These are phyloP conservation scores for Glossophaga mutica DNA, from an alignment of 2,797 vertebrate species.

Conservation along the genomic window DNA sequence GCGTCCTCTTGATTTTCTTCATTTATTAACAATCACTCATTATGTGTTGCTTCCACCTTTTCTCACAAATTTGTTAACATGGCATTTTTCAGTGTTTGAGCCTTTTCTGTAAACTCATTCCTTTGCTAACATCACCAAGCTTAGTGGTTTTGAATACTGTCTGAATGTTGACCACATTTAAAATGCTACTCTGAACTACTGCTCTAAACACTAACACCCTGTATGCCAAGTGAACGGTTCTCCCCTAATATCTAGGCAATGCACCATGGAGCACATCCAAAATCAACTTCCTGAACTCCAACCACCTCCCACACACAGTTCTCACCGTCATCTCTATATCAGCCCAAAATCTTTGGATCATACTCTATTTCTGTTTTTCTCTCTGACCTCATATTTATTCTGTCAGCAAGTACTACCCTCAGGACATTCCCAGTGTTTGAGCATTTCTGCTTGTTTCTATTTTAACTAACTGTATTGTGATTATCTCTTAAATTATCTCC, in stretches of 20 bases:
- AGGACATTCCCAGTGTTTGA: background rate
- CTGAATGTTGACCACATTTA: background rate
- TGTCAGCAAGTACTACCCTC: background rate
- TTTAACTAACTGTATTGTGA: background rate
- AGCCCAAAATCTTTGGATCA: background rate
- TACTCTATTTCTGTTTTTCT: background rate
- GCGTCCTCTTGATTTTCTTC: background rate
- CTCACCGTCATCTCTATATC: background rate
- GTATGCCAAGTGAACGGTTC: background rate
- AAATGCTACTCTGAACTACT: background rate
- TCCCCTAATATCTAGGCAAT: background rate
- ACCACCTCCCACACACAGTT: fast-evolving
- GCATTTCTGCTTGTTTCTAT: background rate
- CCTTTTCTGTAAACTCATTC: background rate
- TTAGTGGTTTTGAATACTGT: background rate
- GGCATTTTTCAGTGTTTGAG: background rate
- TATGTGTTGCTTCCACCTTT: background rate
- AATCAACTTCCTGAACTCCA: background rate
- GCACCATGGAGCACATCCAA: background rate
- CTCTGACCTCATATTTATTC: background rate
- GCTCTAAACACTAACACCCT: background rate
- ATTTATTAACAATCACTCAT: background rate
- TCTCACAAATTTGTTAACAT: background rate
- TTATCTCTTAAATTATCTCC: background rate
- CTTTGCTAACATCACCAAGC: background rate